Conservation (phyloP, 2,888 invertebrate genomes). For the Folsomia manolachei region DNA sequence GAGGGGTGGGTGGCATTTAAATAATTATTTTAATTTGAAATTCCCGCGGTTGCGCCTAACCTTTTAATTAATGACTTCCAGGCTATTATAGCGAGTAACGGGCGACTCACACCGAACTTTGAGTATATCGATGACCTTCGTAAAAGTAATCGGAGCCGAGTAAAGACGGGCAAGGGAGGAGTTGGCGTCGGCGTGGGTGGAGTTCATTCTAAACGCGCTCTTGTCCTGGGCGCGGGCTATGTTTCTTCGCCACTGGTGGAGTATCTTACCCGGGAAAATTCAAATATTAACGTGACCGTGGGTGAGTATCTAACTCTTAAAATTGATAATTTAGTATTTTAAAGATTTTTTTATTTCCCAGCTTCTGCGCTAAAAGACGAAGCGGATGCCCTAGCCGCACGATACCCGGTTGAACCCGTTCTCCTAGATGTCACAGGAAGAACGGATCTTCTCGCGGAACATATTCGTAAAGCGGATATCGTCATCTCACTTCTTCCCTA, state of each 20-base stretch:
- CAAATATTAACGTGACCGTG: slow-evolving; percentile 74
- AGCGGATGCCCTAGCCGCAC: slow-evolving; percentile 75
- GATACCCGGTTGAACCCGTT: slow-evolving; percentile 73
- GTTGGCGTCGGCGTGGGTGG: neutral
- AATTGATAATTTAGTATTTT: neutral
- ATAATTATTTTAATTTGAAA: slow-evolving; percentile 21
- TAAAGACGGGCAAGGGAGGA: slow-evolving; percentile 19
- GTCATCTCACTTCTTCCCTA: slow-evolving; percentile 89
- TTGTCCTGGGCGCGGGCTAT: slow-evolving; percentile 92
- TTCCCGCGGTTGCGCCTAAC: neutral
- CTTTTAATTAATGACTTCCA: slow-evolving; percentile 52
- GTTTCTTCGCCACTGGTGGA: slow-evolving; percentile 93
- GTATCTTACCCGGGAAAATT: slow-evolving; percentile 76
- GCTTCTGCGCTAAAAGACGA: slow-evolving; percentile 83
- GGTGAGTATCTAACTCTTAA: slow-evolving; percentile 57
- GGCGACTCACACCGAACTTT: slow-evolving; percentile 83
- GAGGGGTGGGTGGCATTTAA: slow-evolving; percentile 60
- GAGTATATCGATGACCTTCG: slow-evolving; percentile 92
- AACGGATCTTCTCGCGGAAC: slow-evolving; percentile 65
- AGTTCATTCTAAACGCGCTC: slow-evolving; percentile 62
- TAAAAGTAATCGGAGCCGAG: slow-evolving; percentile 60
- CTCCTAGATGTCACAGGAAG: slow-evolving; percentile 77
- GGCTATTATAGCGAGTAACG: slow-evolving; percentile 97
- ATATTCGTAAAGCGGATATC: slow-evolving; percentile 72
- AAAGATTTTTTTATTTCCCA: slow-evolving; percentile 50